Evolutionary conservation across 2,888 invertebrate genomes (phyloP), one percentile per base, ranked within the genome.

Genomic region (Dynastes maya): DNA sequence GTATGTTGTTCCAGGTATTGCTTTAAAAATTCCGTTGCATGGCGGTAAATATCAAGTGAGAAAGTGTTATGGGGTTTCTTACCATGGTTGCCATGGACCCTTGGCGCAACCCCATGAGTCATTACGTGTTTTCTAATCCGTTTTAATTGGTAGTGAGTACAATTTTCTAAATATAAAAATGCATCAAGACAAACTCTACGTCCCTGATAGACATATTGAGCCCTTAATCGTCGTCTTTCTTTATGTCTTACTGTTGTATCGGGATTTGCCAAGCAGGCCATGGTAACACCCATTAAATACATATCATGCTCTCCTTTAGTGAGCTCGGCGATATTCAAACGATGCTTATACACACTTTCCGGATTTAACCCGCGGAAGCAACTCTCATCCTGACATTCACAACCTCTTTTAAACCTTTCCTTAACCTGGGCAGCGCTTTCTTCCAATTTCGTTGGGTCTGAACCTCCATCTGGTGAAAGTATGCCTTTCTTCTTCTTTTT

Each of bases 221-320:
- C 93, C 76, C 95, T 89, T 76, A 95, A 89, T 86, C 95, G 90
- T 88, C 94, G 91, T 67, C 95, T 89, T 81, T 94, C 94, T 85
- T 94, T 95, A 82, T 94, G 94, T 29, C 94, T 89, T 0, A 93
- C 93, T 0, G 93, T 94, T 80, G 93, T 93, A 77, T 94, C 93
- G 22, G 94, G 93, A 87, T 95, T 94, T 0, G 94, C 93, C 82
- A 95, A 89, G 83, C 94, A 94, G 0, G 95, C 95, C 95, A 94
- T 95, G 2, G 94, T 95, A 45, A 95, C 93, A n/a, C 95, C 95
- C 95, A 95, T 95, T 84, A 95, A 89, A 86, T 95, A 95, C 95
- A 95, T 95, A 87, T 95, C 95, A 87, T 95, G 95, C 87, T 95
- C 95, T 77, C 93, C 94, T 88, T 95, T 95, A 0, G 95, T 95